These are phyloP conservation scores for Papilio helenus DNA, from an alignment of 1,140 invertebrate species.

Conservation along the genomic window DNA sequence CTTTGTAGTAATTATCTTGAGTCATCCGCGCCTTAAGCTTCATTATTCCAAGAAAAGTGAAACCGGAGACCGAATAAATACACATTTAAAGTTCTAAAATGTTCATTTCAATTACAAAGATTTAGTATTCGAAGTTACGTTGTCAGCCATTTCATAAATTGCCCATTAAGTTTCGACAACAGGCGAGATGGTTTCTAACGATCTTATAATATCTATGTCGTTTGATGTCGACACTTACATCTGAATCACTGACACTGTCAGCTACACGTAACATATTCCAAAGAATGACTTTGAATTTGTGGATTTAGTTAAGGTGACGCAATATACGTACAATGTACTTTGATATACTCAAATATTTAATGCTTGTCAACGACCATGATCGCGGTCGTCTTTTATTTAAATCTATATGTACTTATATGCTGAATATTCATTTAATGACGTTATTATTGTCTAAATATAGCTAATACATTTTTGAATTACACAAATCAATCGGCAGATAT, in stretches of 20 bases:
- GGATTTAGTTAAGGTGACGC: constrained; percentile 30
- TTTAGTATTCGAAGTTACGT: constrained; percentile 21
- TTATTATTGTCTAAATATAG: not conserved
- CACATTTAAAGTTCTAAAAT: not conserved
- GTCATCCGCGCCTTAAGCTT: not conserved
- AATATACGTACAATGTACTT: too few relatives aligned
- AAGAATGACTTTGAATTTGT: constrained; percentile 35
- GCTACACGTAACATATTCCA: constrained; percentile 37
- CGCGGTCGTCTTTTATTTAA: constrained; percentile 12
- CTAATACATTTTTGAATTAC: too few relatives aligned
- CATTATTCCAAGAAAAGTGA: not conserved
- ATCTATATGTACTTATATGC: not conserved
- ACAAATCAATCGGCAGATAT: constrained; percentile 50
- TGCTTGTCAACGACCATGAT: constrained; percentile 8
- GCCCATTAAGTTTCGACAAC: constrained; percentile 8
- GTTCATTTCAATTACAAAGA: not conserved
- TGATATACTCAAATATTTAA: constrained; percentile 40
- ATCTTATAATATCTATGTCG: constrained; percentile 39
- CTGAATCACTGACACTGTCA: constrained; percentile 31
- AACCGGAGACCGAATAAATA: not conserved
- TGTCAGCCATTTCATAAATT: constrained; percentile 12
- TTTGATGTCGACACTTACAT: constrained; percentile 37
- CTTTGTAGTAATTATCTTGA: not conserved
- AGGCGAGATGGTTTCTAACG: constrained; percentile 28
- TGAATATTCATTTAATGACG: not conserved